Base-by-base conservation (phyloP, 1,140 invertebrate genomes). In the Trachymyrmex cornetzi region DNA sequence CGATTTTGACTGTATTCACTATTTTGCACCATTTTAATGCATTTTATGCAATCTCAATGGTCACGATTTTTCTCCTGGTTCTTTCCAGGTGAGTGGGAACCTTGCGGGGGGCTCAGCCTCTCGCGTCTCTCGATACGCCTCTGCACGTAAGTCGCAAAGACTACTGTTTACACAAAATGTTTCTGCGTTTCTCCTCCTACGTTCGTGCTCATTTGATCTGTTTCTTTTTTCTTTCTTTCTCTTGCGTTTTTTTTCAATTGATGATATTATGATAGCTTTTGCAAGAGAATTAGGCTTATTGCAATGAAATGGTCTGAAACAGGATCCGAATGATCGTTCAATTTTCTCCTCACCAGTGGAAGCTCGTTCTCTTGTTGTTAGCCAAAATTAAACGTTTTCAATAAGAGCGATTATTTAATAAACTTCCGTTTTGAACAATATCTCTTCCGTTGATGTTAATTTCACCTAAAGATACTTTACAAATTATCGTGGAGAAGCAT, bases 11-110 rank as follows among this genome's bases (percentile, higher is more conserved):
- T 82, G 22, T 86, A n/a, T 82, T 69, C 22, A 71, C 14, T 75
- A 14, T 85, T 50, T 16, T 30, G 16, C 50, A 89, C n/a, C 67
- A 86, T 87, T 63, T 90, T 38, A 86, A 88, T 77, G 89, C 81
- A 77, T 91, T 75, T 89, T 74, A 86, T 90, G 79, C 87, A 85
- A 82, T 79, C 81, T 75, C 85, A 84, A 91, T 95, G 94, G 94
- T 95, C 92, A 94, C 92, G 92, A 91, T 93, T 92, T 92, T 94
- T 95, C 89, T 95, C 93, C 93, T 93, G 93, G 93, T 94, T 95
- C 93, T 94, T 95, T 95, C 90, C 94, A 95, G 94, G 94, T 95
- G 94, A 95, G 94, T 95, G 94, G 94, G 94, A 95, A 95, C 93
- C 93, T 94, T 94, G 93, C 93, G 93, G 92, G 94, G 94, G 90